Evolutionary conservation across 1,140 invertebrate species (phyloP).

Genomic region (Diachasma alloeum): DNA sequence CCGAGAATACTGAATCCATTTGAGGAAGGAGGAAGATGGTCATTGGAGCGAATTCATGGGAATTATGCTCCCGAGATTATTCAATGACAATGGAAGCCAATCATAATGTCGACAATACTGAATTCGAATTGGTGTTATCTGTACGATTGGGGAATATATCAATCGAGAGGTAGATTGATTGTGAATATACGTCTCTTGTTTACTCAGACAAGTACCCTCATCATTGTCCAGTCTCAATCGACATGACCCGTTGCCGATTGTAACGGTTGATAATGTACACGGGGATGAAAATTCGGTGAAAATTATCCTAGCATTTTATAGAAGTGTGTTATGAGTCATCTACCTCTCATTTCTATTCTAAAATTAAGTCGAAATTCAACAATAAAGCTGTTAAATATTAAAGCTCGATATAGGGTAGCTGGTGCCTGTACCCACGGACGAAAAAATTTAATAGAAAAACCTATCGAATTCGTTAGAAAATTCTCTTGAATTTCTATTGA

Average conservation of each 20-base stretch:
- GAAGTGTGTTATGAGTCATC: too few relatives aligned
- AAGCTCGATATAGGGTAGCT: too few relatives aligned
- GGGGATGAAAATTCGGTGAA: background rate
- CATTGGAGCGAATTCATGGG: background rate
- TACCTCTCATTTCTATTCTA: too few relatives aligned
- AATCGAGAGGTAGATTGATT: background rate
- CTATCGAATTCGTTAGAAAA: too few relatives aligned
- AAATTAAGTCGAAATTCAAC: too few relatives aligned
- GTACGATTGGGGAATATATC: background rate
- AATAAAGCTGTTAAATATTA: too few relatives aligned
- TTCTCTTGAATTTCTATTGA: too few relatives aligned
- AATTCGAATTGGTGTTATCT: conserved; percentile 19
- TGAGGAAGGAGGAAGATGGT: background rate
- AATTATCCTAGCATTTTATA: background rate
- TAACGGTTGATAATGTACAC: background rate
- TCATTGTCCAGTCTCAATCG: background rate
- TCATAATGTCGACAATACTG: conserved; percentile 32
- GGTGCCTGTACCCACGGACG: too few relatives aligned
- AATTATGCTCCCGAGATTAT: background rate
- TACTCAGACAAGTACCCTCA: background rate
- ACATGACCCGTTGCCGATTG: background rate
- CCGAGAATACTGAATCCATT: background rate
- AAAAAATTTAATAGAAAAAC: too few relatives aligned
- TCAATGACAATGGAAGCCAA: conserved; percentile 28
- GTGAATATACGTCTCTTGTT: background rate